phyloP scores from a whole-genome alignment of 1,140 invertebrate species.

The Nephotettix cincticeps region DNA sequence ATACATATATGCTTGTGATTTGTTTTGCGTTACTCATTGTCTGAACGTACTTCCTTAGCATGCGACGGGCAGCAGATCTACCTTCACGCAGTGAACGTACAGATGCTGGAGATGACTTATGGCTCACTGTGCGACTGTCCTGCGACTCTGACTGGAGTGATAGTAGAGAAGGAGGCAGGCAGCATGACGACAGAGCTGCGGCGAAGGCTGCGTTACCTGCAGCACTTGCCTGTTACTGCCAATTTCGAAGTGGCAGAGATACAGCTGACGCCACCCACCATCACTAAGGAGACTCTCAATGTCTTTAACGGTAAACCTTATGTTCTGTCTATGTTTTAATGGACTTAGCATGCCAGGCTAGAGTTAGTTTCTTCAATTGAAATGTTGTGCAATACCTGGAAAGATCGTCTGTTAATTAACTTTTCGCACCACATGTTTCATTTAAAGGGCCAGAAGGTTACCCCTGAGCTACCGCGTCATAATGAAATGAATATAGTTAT shows the following conservation, averaged over 20 bases:
- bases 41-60: too few species aligned
- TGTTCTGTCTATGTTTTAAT: too few species aligned
- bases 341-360: too few species aligned
- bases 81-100: constrained; percentile 86
- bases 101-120: constrained; percentile 85
- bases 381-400: too few species aligned
- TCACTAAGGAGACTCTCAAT: constrained; percentile 64
- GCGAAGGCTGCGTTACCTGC: constrained; percentile 75
- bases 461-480: too few species aligned
- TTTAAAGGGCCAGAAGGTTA: too few species aligned
- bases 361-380: too few species aligned
- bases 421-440: too few species aligned
- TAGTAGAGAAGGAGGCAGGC: constrained; percentile 81
- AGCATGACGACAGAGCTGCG: constrained; percentile 81
- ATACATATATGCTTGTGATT: too few species aligned
- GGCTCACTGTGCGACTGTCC: constrained; percentile 79
- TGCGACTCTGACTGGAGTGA: constrained; percentile 63
- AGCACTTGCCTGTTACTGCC: constrained; percentile 86
- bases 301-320: constrained; percentile 72
- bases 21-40: too few species aligned
- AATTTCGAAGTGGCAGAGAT: constrained; percentile 90
- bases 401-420: too few species aligned
- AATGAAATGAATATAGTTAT: too few species aligned
- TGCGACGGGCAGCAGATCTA: constrained; percentile 91
- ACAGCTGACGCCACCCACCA: constrained; percentile 66